A percentile compares a stretch with the other conserved stretches of the same genome.
Evolutionary conservation across 2,888 invertebrate genomes (phyloP).

Genomic region (Melanotus villosus): DNA sequence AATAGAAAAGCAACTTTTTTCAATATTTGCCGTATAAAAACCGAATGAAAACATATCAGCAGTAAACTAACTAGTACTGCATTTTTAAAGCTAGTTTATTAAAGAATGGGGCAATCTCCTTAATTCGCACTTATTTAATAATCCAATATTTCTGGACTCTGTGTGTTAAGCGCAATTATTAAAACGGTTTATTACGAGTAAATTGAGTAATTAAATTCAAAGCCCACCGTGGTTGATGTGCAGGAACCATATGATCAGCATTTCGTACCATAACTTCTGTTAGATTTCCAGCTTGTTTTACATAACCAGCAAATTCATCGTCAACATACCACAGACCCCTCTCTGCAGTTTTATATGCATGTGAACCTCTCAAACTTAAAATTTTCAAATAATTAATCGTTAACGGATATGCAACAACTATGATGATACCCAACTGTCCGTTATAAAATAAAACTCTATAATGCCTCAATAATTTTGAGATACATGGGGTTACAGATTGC

Average conservation of each 20-base stretch:
- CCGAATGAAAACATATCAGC: no score
- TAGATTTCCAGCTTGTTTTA: constrained; percentile 77
- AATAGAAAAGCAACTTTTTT: no score
- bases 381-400: constrained; percentile 82
- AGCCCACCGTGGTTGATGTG: constrained; percentile 83
- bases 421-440: constrained; percentile 91
- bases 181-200: constrained; percentile 60
- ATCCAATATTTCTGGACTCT: no score
- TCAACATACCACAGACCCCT: constrained; percentile 78
- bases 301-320: constrained; percentile 80
- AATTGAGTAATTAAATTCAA: constrained; percentile 79
- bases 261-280: constrained; percentile 81
- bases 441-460: constrained; percentile 85
- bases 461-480: constrained; percentile 76
- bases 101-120: no score
- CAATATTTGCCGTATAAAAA: no score
- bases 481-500: constrained; percentile 83
- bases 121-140: no score
- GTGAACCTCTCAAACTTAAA: constrained; percentile 77
- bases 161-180: no score
- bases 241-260: constrained; percentile 87
- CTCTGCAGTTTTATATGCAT: constrained; percentile 75
- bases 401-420: constrained; percentile 87
- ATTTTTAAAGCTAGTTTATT: no score
- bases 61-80: no score